Evolutionary conservation across 2,113 vertebrate genomes (phyloP), one percentile per base, ranked within the genome.

Genomic region (Microtus pennsylvanicus): DNA sequence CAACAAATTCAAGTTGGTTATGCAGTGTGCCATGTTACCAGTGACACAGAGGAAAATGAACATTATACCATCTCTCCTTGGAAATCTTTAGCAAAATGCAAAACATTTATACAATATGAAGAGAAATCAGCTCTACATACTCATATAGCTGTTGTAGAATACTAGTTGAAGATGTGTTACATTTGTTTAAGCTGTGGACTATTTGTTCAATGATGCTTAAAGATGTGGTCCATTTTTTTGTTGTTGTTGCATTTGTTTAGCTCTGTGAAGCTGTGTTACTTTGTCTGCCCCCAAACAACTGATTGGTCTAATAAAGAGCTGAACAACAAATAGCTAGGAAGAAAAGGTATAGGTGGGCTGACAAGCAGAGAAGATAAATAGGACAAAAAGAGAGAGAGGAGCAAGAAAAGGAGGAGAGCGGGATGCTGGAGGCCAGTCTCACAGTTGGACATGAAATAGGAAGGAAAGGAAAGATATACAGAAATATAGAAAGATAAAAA

Each of bases 51-150:
- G 22, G 21, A 50, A 52, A 6, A 10, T 14, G 10, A 63, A 3
- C 0, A 14, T 0, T 3, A 10, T 1, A 1, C 30, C 5, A 5
- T 33, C 14, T 69, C 33, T 67, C 10, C 13, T 38, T 72, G 35
- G 70, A 38, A 21, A n/a, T 72, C 16, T 38, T 72, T 72, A n/a
- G 70, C 21, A 72, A 38, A 72, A n/a, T n/a, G 7, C 1, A 33
- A 72, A 21, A n/a, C 17, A 72, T 38, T n/a, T 72, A 38, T 72
- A 72, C 24, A 26, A 72, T 72, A 2, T 38, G 19, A 72, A 22
- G 70, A 35, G 35, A 72, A 72, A 72, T 17, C 7, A 72, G 35
- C 17, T 58, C 17, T 58, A n/a, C n/a, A 72, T 72, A 58, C 2
- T 58, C 19, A 58, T 58, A 4, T 4, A 72, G 9, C 17, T 21